Conservation (phyloP, 2,113 vertebrate species). For the Lagopus leucura region DNA sequence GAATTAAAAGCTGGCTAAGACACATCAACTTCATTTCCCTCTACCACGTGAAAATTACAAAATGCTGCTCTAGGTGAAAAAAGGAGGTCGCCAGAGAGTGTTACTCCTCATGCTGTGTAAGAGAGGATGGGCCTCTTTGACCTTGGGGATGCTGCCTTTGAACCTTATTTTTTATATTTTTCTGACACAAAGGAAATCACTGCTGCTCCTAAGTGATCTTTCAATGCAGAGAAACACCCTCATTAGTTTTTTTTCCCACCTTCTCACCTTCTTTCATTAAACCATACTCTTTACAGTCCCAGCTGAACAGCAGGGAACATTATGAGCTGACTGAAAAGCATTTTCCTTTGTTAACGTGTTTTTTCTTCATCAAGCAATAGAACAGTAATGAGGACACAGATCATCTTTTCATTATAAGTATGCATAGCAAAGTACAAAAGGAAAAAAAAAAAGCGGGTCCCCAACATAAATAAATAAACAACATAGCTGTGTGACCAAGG, state of each 20-base stretch:
- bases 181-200: slow-evolving; percentile 59
- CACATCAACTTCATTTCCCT: slow-evolving; percentile 23
- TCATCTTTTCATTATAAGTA: slow-evolving; percentile 73
- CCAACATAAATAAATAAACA: slow-evolving; percentile 71
- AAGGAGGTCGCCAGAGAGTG: slow-evolving; percentile 6
- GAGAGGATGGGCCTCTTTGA: slow-evolving; percentile 51
- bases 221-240: slow-evolving; percentile 67
- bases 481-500: neutral
- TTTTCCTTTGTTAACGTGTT: slow-evolving; percentile 75
- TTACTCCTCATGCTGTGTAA: neutral
- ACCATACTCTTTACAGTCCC: slow-evolving; percentile 59
- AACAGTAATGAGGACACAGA: slow-evolving; percentile 75
- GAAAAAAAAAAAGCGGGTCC: neutral
- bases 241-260: slow-evolving; percentile 70
- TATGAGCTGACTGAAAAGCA: slow-evolving; percentile 74
- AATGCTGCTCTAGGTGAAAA: slow-evolving; percentile 15
- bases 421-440: slow-evolving; percentile 37
- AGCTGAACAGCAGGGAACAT: slow-evolving; percentile 72
- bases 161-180: slow-evolving; percentile 26
- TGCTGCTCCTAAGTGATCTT: slow-evolving; percentile 65
- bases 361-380: slow-evolving; percentile 65
- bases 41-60: neutral
- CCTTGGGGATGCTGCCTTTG: slow-evolving; percentile 48
- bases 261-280: slow-evolving; percentile 81
- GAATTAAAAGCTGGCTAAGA: neutral